Evolutionary conservation across 92 coral and sea anemone genomes (phyloP).

Genomic region (Desmophyllum pertusum): DNA sequence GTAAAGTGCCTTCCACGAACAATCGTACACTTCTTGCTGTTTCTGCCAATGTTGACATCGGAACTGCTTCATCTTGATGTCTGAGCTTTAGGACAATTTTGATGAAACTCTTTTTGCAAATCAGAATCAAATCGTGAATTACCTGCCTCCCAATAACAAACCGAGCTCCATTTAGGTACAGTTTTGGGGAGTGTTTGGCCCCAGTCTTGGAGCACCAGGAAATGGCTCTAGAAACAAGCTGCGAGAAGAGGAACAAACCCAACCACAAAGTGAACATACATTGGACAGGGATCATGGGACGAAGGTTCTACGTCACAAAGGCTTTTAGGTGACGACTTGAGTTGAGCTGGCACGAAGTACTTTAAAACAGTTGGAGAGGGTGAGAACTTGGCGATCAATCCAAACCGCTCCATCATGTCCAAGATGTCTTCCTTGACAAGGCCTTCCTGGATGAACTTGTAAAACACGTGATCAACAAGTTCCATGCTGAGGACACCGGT

Average conservation of each 20-base stretch:
- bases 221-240: constrained; percentile 50
- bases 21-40: background rate
- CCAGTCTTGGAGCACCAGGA: constrained; percentile 33
- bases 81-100: background rate
- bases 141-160: no score
- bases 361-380: background rate
- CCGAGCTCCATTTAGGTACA: no score
- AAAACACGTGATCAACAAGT: constrained; percentile 19
- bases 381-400: constrained; percentile 30
- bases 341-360: constrained; percentile 60
- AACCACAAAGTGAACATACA: constrained; percentile 44
- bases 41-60: no score
- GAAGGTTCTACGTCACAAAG: constrained; percentile 23
- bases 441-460: constrained; percentile 10
- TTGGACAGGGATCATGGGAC: constrained; percentile 34
- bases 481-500: constrained; percentile 18
- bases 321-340: constrained; percentile 37
- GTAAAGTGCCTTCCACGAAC: background rate
- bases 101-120: no score
- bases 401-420: constrained; percentile 40
- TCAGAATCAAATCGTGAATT: constrained; percentile 43
- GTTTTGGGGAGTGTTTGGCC: constrained; percentile 26
- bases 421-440: constrained; percentile 25
- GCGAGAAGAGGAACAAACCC: constrained; percentile 61
- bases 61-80: no score